Evolutionary conservation across 2,113 vertebrate species (phyloP).

Genomic region (Hemibagrus wyckioides): DNA sequence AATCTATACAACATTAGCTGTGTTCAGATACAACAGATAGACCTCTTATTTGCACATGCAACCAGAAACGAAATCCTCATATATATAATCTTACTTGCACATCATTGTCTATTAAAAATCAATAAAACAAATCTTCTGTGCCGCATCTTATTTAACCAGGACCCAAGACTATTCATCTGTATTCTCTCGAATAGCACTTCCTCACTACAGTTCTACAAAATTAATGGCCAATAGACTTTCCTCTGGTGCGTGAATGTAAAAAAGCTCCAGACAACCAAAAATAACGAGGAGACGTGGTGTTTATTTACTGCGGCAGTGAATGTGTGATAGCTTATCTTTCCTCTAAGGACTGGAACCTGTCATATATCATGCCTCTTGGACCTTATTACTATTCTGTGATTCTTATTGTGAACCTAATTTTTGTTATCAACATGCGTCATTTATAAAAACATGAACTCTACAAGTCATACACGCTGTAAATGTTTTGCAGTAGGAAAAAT

Average conservation of each 20-base stretch:
- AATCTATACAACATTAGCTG: background rate
- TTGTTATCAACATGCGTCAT: background rate
- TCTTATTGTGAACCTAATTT: background rate
- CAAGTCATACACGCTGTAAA: background rate
- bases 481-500: background rate
- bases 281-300: background rate
- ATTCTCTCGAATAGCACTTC: background rate
- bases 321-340: background rate
- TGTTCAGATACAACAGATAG: background rate
- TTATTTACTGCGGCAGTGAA: conserved; percentile 25
- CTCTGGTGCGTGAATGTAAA: background rate
- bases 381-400: background rate
- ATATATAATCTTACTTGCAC: background rate
- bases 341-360: background rate
- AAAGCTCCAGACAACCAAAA: background rate
- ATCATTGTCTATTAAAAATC: background rate
- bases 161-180: background rate
- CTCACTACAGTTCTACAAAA: conserved; percentile 5
- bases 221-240: conserved; percentile 4
- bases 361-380: background rate
- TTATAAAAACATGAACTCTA: background rate
- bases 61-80: background rate
- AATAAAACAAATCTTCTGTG: conserved; percentile 11
- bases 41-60: background rate
- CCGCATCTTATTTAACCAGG: conserved; percentile 2